Evolutionary conservation across 2,888 invertebrate genomes (phyloP).

Genomic region (Colostygia pectinataria): DNA sequence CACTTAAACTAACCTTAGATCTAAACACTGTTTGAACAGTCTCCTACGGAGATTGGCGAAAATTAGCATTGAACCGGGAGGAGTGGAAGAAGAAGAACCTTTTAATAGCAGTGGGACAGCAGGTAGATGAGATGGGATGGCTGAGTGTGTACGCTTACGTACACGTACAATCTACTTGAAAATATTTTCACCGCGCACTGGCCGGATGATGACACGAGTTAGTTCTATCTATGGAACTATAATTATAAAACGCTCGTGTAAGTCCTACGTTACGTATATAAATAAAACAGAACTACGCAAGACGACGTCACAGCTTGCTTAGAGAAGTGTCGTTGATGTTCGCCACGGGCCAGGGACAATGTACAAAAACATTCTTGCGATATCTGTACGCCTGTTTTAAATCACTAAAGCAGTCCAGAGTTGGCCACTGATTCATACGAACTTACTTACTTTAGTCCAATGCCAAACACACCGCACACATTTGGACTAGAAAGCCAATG

Average conservation of each 20-base stretch:
- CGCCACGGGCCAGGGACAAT: constrained; percentile 6
- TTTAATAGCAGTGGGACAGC: too few relatives aligned
- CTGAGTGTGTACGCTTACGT: too few relatives aligned
- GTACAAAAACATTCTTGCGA: neutral
- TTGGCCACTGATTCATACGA: too few relatives aligned
- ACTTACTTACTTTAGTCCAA: too few relatives aligned
- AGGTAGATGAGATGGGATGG: too few relatives aligned
- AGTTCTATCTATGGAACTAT: constrained; percentile 1
- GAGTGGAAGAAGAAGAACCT: too few relatives aligned
- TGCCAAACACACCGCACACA: constrained; percentile 15
- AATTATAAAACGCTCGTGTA: constrained; percentile 5
- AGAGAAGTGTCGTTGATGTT: constrained; percentile 6
- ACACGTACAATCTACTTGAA: too few relatives aligned
- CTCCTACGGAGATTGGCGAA: too few relatives aligned
- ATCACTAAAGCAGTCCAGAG: neutral
- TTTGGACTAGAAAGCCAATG: constrained; percentile 2
- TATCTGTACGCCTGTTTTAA: neutral
- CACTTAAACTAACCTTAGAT: too few relatives aligned
- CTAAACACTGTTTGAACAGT: too few relatives aligned
- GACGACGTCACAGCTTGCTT: constrained; percentile 9
- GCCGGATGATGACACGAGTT: constrained; percentile 6
- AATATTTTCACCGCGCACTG: too few relatives aligned
- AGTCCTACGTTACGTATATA: constrained; percentile 2
- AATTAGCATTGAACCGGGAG: too few relatives aligned
- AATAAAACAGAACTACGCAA: constrained; percentile 5